Evolutionary conservation across 2,888 invertebrate species (phyloP).

Genomic region (Cistogaster globosa): DNA sequence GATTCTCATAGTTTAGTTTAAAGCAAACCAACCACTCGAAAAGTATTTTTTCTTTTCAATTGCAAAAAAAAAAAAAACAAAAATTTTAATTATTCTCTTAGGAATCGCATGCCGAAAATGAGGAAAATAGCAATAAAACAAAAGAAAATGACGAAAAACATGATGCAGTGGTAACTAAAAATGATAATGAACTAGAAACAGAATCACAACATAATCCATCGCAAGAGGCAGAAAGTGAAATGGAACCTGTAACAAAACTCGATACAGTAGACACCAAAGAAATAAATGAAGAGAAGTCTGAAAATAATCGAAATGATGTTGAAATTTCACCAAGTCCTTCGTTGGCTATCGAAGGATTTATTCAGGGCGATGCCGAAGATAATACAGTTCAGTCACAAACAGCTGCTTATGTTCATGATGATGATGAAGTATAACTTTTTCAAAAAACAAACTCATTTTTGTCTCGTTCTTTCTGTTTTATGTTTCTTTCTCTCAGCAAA

Average conservation of each 20-base stretch:
- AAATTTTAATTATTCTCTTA: constrained; percentile 65
- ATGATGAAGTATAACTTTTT: constrained; percentile 76
- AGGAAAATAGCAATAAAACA: background rate
- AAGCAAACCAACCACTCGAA: constrained; percentile 11
- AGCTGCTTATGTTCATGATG: constrained; percentile 78
- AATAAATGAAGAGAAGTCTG: constrained; percentile 29
- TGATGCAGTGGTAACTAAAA: constrained; percentile 3
- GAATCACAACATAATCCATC: background rate
- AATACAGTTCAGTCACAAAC: constrained; percentile 83
- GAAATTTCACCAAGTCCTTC: constrained; percentile 80
- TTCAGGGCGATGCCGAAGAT: constrained; percentile 82
- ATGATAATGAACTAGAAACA: background rate
- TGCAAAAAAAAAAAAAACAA: constrained; percentile 30
- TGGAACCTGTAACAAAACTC: background rate
- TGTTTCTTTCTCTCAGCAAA: constrained; percentile 71
- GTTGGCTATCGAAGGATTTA: constrained; percentile 82
- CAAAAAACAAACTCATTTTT: constrained; percentile 61
- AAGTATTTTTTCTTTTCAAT: constrained; percentile 39
- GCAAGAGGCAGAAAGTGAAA: too few relatives aligned
- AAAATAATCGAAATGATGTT: constrained; percentile 66
- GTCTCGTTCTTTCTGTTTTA: constrained; percentile 74
- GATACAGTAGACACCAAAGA: constrained; percentile 9
- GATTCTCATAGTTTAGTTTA: constrained; percentile 17
- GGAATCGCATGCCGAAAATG: constrained; percentile 50
- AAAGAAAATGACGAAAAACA: constrained; percentile 13